Evolutionary conservation across 2,888 invertebrate species (phyloP).

Genomic region (Lepidocyrtoides sp.): DNA sequence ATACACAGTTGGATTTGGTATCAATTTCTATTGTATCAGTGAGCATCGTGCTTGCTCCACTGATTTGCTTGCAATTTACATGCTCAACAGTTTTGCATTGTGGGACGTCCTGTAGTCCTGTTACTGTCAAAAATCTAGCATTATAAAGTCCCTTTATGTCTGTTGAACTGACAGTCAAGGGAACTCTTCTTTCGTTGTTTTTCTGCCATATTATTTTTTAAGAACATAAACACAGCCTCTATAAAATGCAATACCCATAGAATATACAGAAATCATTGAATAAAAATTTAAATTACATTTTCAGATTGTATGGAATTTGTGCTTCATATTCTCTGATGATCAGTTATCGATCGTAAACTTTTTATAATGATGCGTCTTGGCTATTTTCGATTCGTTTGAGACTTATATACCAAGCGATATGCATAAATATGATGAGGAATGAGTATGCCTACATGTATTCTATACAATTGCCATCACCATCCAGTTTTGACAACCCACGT

Average conservation of each 20-base stretch:
- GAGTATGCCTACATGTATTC: no score
- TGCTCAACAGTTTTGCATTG: constrained; percentile 13
- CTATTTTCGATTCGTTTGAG: no score
- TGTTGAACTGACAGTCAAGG: constrained; percentile 36
- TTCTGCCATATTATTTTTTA: background rate
- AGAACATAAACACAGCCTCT: background rate
- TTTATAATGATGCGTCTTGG: no score
- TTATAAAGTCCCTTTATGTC: background rate
- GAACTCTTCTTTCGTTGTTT: constrained; percentile 48
- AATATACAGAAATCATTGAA: no score
- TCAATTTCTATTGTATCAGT: constrained; percentile 21
- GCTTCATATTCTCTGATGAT: no score
- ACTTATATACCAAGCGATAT: no score
- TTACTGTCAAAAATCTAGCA: background rate
- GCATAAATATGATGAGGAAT: no score
- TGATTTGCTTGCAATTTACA: constrained; percentile 56
- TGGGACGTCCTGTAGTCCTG: constrained; percentile 48
- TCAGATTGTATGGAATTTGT: no score
- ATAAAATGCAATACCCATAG: background rate
- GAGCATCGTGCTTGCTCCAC: constrained; percentile 30
- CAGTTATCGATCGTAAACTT: no score
- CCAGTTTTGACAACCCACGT: constrained; percentile 38
- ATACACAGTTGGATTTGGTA: background rate
- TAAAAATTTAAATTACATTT: no score
- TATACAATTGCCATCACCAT: no score